Evolutionary conservation across 2,888 invertebrate species (phyloP).

Genomic region (Tipula lateralis): DNA sequence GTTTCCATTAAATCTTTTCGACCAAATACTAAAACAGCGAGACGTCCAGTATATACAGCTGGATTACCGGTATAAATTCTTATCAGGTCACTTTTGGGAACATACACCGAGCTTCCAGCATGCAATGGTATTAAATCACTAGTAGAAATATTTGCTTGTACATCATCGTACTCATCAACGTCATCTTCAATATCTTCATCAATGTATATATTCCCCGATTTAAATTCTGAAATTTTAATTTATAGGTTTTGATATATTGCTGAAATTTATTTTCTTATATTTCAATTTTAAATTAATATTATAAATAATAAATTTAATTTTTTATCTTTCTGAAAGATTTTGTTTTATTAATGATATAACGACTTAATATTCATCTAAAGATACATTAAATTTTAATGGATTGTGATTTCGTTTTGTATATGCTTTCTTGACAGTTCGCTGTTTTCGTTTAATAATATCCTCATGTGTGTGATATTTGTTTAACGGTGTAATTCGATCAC

Average conservation of each 20-base stretch:
- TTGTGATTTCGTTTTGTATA: neutral
- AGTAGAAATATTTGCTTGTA: neutral
- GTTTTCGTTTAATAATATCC: slow-evolving; percentile 48
- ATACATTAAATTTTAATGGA: neutral
- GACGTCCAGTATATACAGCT: slow-evolving; percentile 44
- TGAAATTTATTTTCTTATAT: neutral
- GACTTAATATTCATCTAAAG: neutral
- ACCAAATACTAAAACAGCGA: slow-evolving; percentile 46
- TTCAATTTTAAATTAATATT: neutral
- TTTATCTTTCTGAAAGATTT: neutral
- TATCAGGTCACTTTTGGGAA: slow-evolving; percentile 44
- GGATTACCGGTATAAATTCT: slow-evolving; percentile 44
- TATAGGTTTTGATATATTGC: neutral
- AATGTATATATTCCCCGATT: neutral
- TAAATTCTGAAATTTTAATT: neutral
- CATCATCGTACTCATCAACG: neutral
- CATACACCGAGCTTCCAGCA: slow-evolving; percentile 44
- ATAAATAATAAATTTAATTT: neutral
- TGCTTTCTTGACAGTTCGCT: slow-evolving; percentile 39
- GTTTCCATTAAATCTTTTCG: slow-evolving; percentile 36
- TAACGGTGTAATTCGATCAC: slow-evolving; percentile 45
- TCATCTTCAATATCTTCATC: neutral
- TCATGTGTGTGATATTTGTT: slow-evolving; percentile 50
- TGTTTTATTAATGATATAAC: neutral
- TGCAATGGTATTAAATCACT: slow-evolving; percentile 43